These are phyloP conservation scores for Eumerus sabulonum DNA, from an alignment of 2,888 invertebrate genomes.

Conservation along the genomic window DNA sequence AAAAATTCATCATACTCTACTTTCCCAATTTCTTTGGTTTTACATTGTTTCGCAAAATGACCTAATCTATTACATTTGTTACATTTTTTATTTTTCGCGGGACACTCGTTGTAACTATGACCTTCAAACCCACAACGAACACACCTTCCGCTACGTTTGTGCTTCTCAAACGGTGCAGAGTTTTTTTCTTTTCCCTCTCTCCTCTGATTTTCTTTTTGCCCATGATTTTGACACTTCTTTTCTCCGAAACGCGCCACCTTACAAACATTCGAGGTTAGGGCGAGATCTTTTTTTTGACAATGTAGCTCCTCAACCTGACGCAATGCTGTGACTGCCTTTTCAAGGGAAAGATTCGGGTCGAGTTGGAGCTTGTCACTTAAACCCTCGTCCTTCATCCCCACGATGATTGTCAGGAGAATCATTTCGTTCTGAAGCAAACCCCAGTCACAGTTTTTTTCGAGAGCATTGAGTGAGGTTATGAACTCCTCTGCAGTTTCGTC, in stretches of 20 bases:
- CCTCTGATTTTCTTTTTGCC: not conserved
- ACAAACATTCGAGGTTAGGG: slow-evolving; percentile 7
- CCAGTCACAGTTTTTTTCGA: slow-evolving; percentile 5
- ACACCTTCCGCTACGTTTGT: slow-evolving; percentile 5
- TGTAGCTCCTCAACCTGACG: slow-evolving; percentile 14
- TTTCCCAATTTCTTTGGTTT: not conserved
- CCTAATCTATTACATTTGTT: slow-evolving; percentile 10
- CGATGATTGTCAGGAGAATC: slow-evolving; percentile 12
- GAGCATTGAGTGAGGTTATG: slow-evolving; percentile 6
- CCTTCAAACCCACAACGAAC: slow-evolving; percentile 11
- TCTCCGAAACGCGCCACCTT: slow-evolving; percentile 5
- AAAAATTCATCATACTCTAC: slow-evolving; percentile 24
- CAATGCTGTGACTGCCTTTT: slow-evolving; percentile 11
- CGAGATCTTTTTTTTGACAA: slow-evolving; percentile 11
- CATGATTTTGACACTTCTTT: not conserved
- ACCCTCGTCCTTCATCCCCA: slow-evolving; percentile 15
- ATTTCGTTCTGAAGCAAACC: slow-evolving; percentile 5
- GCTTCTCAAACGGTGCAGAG: slow-evolving; percentile 8
- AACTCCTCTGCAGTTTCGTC: slow-evolving; percentile 13
- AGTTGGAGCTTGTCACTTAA: slow-evolving; percentile 12
- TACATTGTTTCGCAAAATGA: slow-evolving; percentile 13
- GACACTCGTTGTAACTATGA: slow-evolving; percentile 11
- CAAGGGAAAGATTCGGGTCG: slow-evolving; percentile 15
- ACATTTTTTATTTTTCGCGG: slow-evolving; percentile 1
- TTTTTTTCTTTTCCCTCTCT: not conserved